A percentile compares a stretch with the other conserved stretches of the same genome.
These are phyloP conservation scores for Drosophila ercepeae DNA, from an alignment of 1,140 invertebrate species.

Conservation along the genomic window DNA sequence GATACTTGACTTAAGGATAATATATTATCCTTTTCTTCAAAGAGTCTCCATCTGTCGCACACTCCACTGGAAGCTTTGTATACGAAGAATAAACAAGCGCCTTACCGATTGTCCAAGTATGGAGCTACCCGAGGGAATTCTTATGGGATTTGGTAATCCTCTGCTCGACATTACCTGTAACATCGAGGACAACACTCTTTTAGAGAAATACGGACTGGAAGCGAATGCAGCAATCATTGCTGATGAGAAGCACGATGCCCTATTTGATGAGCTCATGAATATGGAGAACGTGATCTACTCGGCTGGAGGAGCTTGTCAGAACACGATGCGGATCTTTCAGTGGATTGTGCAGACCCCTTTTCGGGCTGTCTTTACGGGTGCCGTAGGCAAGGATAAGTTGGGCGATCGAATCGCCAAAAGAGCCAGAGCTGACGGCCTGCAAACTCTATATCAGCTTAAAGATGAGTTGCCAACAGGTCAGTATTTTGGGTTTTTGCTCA, in stretches of 20 bases:
- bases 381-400: constrained; percentile 96
- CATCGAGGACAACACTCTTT: constrained; percentile 47
- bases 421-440: constrained; percentile 92
- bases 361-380: constrained; percentile 94
- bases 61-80: no score
- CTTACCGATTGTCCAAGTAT: background rate
- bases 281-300: constrained; percentile 91
- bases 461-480: constrained; percentile 88
- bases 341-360: constrained; percentile 95
- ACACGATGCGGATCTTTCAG: constrained; percentile 94
- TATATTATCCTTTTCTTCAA: background rate
- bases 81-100: background rate
- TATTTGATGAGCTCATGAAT: constrained; percentile 85
- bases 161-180: constrained; percentile 56
- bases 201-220: constrained; percentile 93
- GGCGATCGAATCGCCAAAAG: constrained; percentile 93
- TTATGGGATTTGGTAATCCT: constrained; percentile 67
- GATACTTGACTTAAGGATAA: background rate
- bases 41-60: background rate
- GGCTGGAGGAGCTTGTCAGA: constrained; percentile 98
- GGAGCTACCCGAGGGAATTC: constrained; percentile 33
- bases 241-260: constrained; percentile 92
- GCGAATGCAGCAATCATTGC: constrained; percentile 97
- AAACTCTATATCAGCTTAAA: constrained; percentile 92
- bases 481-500: background rate